These are phyloP conservation scores for Himalopsyche kuldschensis DNA, from an alignment of 2,888 invertebrate genomes.

Conservation along the genomic window DNA sequence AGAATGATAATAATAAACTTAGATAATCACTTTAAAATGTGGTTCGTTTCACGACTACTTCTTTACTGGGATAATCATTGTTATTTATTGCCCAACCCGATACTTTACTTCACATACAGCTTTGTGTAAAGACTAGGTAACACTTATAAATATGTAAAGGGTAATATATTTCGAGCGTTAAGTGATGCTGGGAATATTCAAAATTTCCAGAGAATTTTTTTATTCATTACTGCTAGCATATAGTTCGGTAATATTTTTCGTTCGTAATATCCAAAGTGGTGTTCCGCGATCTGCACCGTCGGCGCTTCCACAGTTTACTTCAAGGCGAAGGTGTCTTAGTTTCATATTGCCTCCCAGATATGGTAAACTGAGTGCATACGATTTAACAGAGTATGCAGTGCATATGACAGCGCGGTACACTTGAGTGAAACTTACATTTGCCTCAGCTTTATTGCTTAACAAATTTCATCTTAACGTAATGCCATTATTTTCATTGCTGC, in stretches of 20 bases:
- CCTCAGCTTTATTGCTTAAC: background rate
- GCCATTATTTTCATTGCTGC: background rate
- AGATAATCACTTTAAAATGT: too few species aligned
- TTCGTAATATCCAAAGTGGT: background rate
- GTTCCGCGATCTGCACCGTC: background rate
- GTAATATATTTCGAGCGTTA: too few species aligned
- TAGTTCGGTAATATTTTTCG: background rate
- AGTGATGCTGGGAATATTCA: too few species aligned
- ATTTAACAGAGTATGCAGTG: background rate
- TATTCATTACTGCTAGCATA: background rate
- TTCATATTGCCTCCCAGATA: background rate
- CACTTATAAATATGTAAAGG: too few species aligned
- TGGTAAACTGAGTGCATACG: background rate
- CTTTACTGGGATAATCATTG: too few species aligned
- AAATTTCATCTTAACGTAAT: background rate
- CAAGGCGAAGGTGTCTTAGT: background rate
- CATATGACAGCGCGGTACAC: background rate
- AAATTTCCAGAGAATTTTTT: background rate
- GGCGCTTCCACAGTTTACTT: background rate
- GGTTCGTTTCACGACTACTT: too few species aligned
- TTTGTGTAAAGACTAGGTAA: too few species aligned
- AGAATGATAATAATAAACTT: too few species aligned
- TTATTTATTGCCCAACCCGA: too few species aligned
- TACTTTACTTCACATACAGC: too few species aligned
- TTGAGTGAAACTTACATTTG: background rate